phyloP scores from a whole-genome alignment of 2,113 vertebrate species.

The Potamarius usumacintae region DNA sequence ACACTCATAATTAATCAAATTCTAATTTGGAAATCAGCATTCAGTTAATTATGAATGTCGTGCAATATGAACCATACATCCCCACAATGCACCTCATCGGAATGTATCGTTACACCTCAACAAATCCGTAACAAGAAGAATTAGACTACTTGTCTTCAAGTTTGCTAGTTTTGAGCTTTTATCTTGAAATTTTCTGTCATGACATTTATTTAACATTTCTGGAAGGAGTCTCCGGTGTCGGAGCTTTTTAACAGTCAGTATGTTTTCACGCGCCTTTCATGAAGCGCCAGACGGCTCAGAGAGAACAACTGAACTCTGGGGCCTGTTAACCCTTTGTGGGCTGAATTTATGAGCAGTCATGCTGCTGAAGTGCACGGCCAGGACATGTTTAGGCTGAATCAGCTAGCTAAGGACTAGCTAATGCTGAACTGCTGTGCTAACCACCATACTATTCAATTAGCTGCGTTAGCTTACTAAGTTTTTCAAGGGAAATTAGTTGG shows the following conservation, averaged over 20 bases:
- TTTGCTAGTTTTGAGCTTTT: neutral
- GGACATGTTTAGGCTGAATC: constrained; percentile 52
- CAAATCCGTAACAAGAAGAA: too few species aligned
- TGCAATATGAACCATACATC: neutral
- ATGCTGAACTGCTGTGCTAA: constrained; percentile 18
- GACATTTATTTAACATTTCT: neutral
- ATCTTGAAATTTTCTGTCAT: neutral
- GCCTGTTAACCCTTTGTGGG: constrained; percentile 71
- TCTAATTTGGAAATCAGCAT: too few species aligned
- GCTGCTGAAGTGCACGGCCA: constrained; percentile 57
- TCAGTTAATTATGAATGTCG: too few species aligned
- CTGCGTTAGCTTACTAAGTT: neutral
- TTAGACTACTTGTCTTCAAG: too few species aligned
- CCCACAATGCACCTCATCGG: too few species aligned
- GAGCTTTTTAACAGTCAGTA: too few species aligned
- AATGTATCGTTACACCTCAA: too few species aligned
- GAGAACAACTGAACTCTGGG: constrained; percentile 74
- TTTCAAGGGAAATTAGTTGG: neutral
- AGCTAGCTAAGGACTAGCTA: neutral
- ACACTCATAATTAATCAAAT: neutral
- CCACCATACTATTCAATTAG: constrained; percentile 11
- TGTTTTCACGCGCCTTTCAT: constrained; percentile 59
- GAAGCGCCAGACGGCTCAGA: constrained; percentile 72
- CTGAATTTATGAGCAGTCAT: constrained; percentile 54
- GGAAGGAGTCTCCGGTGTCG: neutral